Evolutionary conservation across 2,797 vertebrate species (phyloP).

Genomic region (Rhabdomys pumilio): DNA sequence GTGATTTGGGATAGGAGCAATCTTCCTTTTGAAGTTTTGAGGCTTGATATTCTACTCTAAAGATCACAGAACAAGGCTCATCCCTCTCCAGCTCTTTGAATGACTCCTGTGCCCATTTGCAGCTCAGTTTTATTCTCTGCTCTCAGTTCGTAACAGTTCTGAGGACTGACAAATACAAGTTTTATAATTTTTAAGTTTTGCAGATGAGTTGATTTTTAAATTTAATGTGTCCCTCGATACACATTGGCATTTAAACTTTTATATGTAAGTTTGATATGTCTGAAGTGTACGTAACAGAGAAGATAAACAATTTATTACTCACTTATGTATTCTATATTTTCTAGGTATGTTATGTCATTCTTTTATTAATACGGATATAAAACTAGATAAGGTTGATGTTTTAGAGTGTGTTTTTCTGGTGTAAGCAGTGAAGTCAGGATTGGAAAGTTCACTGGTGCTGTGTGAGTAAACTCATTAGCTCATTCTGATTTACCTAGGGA

Average conservation of each 20-base stretch:
- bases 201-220: constrained; percentile 42
- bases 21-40: constrained; percentile 52
- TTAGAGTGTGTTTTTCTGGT: constrained; percentile 6
- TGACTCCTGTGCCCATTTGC: background rate
- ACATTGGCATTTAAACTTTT: constrained; percentile 34
- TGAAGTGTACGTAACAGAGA: background rate
- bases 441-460: background rate
- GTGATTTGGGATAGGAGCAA: background rate
- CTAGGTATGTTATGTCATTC: background rate
- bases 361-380: background rate
- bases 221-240: background rate
- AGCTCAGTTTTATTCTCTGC: background rate
- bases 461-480: constrained; percentile 58
- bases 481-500: background rate
- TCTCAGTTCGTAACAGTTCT: background rate
- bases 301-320: background rate
- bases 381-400: constrained; percentile 20
- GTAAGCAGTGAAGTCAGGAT: background rate
- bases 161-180: background rate
- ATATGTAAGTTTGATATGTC: background rate
- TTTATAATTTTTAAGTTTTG: constrained; percentile 62
- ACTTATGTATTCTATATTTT: background rate
- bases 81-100: background rate
- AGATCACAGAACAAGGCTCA: background rate
- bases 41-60: background rate